phyloP scores from a whole-genome alignment of 2,113 vertebrate species.

The Dasypus novemcinctus region DNA sequence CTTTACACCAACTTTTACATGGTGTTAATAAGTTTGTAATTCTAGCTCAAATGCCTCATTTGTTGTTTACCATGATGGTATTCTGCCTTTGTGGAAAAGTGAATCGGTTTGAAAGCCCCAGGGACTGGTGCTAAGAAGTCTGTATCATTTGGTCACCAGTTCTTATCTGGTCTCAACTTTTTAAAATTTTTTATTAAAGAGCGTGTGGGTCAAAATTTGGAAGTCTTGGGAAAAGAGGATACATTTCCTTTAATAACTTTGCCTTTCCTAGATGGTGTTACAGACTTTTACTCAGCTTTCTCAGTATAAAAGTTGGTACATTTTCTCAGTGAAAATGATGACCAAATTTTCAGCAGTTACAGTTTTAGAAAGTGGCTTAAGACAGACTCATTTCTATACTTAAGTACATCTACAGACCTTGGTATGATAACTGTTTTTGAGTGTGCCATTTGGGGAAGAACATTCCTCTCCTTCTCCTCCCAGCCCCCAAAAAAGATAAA shows the following conservation, averaged over 20 bases:
- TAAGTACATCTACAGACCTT: background rate
- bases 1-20: background rate
- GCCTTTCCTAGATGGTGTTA: background rate
- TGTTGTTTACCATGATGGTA: background rate
- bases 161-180: background rate
- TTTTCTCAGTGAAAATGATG: background rate
- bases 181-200: background rate
- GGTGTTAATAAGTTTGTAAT: background rate
- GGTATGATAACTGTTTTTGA: background rate
- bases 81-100: background rate
- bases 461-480: background rate
- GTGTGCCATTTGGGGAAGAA: background rate
- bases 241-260: background rate
- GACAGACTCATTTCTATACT: background rate
- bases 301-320: background rate
- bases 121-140: background rate
- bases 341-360: background rate
- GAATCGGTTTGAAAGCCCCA: background rate
- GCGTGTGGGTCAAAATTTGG: background rate
- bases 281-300: conserved; percentile 35
- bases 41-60: background rate
- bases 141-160: background rate
- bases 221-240: background rate
- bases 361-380: background rate
- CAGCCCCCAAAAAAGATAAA: background rate